A percentile compares a stretch with the other conserved stretches of the same genome.
These are phyloP conservation scores for Helogale parvula DNA, from an alignment of 2,113 vertebrate species.

Conservation along the genomic window DNA sequence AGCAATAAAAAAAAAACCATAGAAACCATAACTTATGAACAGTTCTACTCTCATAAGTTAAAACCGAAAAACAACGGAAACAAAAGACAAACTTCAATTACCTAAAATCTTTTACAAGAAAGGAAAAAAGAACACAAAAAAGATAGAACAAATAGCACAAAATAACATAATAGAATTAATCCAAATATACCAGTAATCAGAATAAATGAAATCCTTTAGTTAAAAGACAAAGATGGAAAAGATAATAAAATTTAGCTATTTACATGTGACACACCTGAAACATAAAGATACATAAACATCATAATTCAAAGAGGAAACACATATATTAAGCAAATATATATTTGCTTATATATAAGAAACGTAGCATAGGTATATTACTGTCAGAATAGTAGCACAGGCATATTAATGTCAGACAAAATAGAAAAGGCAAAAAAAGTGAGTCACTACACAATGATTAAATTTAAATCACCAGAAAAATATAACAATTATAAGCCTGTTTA, in stretches of 20 bases:
- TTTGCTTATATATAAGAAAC: background rate
- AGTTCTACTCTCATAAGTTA: background rate
- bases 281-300: background rate
- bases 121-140: background rate
- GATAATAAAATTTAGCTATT: background rate
- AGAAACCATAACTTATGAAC: background rate
- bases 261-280: background rate
- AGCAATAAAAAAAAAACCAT: background rate
- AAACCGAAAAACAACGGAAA: background rate
- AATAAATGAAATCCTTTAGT: background rate
- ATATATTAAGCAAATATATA: background rate
- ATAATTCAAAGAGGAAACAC: background rate
- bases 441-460: background rate
- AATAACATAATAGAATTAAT: constrained; percentile 9
- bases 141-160: background rate
- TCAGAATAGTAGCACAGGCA: no score
- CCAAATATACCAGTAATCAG: constrained; percentile 16
- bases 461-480: constrained; percentile 46
- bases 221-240: constrained; percentile 33
- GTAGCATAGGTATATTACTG: background rate
- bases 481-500: background rate
- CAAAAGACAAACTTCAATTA: background rate
- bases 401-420: background rate
- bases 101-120: background rate
- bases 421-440: background rate